Conservation (phyloP, 2,888 invertebrate genomes). For the Tachystola acroxantha region DNA sequence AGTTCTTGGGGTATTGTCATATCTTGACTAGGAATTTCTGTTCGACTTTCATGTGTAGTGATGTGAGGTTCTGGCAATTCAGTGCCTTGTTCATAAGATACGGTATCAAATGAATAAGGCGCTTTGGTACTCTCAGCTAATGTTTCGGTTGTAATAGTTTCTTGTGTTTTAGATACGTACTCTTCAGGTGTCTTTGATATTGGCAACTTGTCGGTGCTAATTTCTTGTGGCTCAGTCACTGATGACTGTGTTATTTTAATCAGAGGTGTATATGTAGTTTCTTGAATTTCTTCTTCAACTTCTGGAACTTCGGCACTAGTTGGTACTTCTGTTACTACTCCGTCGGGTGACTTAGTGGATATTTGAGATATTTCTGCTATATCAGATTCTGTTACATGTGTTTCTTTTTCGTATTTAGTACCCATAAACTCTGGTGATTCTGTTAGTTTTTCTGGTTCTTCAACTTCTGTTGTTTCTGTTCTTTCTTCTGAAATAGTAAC, state of each 20-base stretch:
- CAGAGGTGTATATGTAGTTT: background rate
- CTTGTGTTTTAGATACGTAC: background rate
- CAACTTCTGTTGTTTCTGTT: background rate
- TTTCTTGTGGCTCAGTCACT: constrained; percentile 3
- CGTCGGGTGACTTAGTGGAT: background rate
- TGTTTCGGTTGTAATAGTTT: background rate
- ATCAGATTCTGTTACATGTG: background rate
- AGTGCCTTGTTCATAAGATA: constrained; percentile 3
- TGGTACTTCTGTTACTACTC: background rate
- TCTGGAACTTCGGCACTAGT: background rate
- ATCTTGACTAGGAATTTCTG: background rate
- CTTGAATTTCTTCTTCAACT: background rate
- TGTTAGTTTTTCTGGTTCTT: background rate
- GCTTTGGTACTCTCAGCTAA: background rate
- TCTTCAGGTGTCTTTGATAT: background rate
- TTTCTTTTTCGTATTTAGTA: background rate
- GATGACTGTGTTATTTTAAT: background rate
- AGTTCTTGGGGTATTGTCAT: background rate
- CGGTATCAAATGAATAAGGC: background rate
- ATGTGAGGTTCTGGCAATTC: constrained; percentile 7
- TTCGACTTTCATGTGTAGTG: constrained; percentile 5
- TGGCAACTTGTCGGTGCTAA: constrained; percentile 6
- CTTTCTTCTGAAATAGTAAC: background rate
- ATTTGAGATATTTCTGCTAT: background rate
- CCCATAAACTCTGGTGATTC: background rate